Evolutionary conservation across 1,140 invertebrate genomes (phyloP), one percentile per base, ranked within the genome.

Genomic region (Diorhabda elongata): DNA sequence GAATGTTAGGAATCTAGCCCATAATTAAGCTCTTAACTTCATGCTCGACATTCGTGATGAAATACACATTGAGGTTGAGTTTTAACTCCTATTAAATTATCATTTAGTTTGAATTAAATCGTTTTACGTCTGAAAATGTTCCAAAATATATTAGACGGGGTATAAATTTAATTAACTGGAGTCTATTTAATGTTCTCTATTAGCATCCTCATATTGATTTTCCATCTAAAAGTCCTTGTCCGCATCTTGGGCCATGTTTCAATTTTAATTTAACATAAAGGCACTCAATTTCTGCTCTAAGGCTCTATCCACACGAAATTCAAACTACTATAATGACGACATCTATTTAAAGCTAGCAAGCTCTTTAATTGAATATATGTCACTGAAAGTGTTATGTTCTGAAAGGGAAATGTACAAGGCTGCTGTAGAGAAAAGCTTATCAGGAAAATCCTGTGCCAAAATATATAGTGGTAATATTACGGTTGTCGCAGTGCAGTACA

Each of bases 301-400:
- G 44, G 61, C n/a, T 62, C 61, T 42, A 62, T 62, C 44, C 44
- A 11, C 43, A n/a, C n/a, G 61, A 52, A 6, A 52, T 52, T 44
- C 43, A 62, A 62, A 44, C 44, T 7, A 44, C 43, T n/a, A 44
- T 62, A 47, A 62, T 62, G 61, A 62, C 44, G 61, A 44, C 61
- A 44, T 62, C 43, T 44, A 62, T 62, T 62, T 44, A 61, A 43
- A 47, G 42, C 61, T 62, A 43, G 61, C 61, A 62, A 62, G 61
- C 61, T 62, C 61, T 62, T 62, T 62, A 62, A 62, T 62, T 62
- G 61, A 62, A 62, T 62, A 62, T 62, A 62, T 44, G 61, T 62
- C 61, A 62, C 61, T 44, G 61, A 62, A 62, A 62, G 61, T 62
- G 61, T 42, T 61, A 42, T 44, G 61, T 42, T 43, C 61, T n/a